Evolutionary conservation across 2,888 invertebrate genomes (phyloP).

Genomic region (Pollenia angustigena): DNA sequence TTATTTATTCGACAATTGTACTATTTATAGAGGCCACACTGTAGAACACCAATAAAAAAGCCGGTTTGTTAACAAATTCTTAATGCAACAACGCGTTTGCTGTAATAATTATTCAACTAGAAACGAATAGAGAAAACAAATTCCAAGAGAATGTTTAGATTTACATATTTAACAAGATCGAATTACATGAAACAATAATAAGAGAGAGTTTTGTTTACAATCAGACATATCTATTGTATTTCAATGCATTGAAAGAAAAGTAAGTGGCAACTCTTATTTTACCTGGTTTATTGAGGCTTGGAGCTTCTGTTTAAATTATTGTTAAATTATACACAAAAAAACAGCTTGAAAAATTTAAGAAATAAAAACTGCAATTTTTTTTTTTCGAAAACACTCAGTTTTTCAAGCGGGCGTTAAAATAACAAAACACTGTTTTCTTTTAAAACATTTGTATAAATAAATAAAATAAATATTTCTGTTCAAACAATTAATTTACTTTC

Average conservation of each 20-base stretch:
- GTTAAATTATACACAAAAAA: not conserved
- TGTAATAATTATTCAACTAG: not conserved
- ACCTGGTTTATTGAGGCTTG: conserved; percentile 54
- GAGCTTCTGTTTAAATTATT: conserved; percentile 33
- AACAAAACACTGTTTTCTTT: not conserved
- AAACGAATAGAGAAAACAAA: not conserved
- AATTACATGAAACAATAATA: not conserved
- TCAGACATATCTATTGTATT: too few relatives aligned
- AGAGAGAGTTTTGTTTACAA: not conserved
- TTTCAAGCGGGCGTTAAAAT: not conserved
- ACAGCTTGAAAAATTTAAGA: not conserved
- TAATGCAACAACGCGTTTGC: too few relatives aligned
- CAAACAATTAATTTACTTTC: not conserved
- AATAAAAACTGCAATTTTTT: too few relatives aligned
- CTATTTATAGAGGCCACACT: not conserved
- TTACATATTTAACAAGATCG: conserved; percentile 19
- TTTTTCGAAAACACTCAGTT: not conserved
- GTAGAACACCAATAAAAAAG: not conserved
- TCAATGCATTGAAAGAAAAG: not conserved
- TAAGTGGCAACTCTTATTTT: conserved; percentile 10
- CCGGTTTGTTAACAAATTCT: not conserved
- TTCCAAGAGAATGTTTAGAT: not conserved
- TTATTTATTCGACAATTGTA: not conserved
- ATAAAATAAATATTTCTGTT: not conserved
- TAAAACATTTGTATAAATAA: not conserved